Evolutionary conservation across 2,888 invertebrate species (phyloP).

Genomic region (Conus canariensis): DNA sequence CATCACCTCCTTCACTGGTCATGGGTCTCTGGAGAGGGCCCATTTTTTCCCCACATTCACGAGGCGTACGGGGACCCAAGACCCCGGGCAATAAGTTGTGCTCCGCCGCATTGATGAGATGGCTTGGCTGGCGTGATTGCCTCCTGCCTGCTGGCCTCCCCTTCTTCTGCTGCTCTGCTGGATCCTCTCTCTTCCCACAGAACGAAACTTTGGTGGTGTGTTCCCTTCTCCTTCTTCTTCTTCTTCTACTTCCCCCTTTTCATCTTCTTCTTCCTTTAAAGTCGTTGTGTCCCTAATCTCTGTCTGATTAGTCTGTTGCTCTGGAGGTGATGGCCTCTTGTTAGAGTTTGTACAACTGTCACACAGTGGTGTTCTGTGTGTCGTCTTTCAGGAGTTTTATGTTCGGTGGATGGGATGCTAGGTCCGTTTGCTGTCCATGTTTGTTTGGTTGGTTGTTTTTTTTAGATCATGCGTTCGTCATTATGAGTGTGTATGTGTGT

Average conservation of each 20-base stretch:
- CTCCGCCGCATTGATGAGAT: background rate
- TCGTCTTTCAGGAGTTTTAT: too few relatives aligned
- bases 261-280: background rate
- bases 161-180: background rate
- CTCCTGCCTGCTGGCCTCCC: background rate
- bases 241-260: background rate
- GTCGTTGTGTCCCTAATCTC: background rate
- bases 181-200: background rate
- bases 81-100: slow-evolving; percentile 14
- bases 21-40: background rate
- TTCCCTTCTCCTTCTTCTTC: background rate
- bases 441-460: too few relatives aligned
- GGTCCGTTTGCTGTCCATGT: too few relatives aligned
- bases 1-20: background rate
- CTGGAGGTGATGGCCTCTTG: background rate
- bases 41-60: background rate
- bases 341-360: too few relatives aligned
- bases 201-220: too few relatives aligned
- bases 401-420: background rate
- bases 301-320: slow-evolving; percentile 9
- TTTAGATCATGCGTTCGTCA: too few relatives aligned
- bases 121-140: slow-evolving; percentile 2
- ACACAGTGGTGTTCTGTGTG: too few relatives aligned
- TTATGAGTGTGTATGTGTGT: too few relatives aligned
- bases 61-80: background rate